Evolutionary conservation across 1,140 invertebrate genomes (phyloP).

Genomic region (Zaprionus nigranus): DNA sequence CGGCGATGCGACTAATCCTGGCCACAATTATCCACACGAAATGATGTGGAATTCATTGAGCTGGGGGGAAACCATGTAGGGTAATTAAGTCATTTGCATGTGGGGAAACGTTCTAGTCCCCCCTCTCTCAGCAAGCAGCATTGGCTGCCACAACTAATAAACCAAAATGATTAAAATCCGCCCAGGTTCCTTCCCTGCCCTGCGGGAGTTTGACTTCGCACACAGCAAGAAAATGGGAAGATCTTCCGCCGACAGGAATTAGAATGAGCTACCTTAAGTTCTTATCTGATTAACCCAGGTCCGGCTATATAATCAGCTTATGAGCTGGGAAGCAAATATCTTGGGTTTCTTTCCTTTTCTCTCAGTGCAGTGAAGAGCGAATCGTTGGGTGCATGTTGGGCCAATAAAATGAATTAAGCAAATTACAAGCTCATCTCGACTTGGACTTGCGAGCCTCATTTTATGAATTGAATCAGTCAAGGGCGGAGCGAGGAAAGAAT

Average conservation of each 20-base stretch:
- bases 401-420: conserved; percentile 82
- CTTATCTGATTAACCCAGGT: neutral
- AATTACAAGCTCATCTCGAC: conserved; percentile 75
- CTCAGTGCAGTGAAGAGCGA: neutral
- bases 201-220: conserved; percentile 4
- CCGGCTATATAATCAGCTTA: neutral
- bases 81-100: conserved; percentile 78
- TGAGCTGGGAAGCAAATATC: neutral
- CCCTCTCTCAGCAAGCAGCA: neutral
- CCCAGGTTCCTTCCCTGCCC: conserved; percentile 1
- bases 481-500: conserved; percentile 36
- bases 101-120: neutral
- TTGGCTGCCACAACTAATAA: conserved; percentile 73
- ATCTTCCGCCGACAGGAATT: neutral
- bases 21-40: conserved; percentile 71
- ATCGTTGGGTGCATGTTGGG: conserved; percentile 61
- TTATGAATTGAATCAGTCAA: conserved; percentile 83
- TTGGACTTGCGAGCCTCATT: conserved; percentile 29
- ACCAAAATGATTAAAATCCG: conserved; percentile 78
- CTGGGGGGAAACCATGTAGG: neutral
- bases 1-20: conserved; percentile 50
- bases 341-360: neutral
- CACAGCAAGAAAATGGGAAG: neutral
- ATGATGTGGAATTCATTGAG: conserved; percentile 63
- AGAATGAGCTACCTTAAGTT: neutral